These are phyloP conservation scores for Choloepus didactylus DNA, from an alignment of 2,797 vertebrate species.

Conservation along the genomic window DNA sequence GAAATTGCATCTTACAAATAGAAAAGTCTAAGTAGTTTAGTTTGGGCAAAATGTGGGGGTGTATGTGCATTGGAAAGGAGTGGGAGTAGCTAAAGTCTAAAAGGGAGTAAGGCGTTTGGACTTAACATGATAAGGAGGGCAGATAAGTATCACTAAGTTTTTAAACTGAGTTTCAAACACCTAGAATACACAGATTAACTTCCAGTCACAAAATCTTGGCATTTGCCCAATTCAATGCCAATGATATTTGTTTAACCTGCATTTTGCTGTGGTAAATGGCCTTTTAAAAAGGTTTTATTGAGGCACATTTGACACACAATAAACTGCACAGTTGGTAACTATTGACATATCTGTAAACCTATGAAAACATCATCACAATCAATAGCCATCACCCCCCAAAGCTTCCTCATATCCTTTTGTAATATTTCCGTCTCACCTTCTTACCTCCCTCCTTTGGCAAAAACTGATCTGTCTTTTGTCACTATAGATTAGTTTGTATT, in stretches of 20 bases:
- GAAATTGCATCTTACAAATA: accelerated
- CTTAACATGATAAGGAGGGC: neutral
- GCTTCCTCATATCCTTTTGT: neutral
- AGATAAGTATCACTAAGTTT: neutral
- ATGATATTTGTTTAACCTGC: neutral
- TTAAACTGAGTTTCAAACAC: neutral
- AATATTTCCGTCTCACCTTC: accelerated
- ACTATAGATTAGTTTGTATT: neutral
- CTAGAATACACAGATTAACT: accelerated
- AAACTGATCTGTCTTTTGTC: neutral
- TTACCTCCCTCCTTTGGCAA: neutral
- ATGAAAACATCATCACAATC: neutral
- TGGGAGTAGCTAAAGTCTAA: neutral
- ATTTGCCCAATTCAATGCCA: neutral
- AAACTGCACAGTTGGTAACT: neutral
- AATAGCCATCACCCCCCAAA: too few relatives aligned
- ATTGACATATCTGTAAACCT: neutral
- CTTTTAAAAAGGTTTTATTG: neutral
- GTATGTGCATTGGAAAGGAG: too few relatives aligned
- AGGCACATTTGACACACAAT: neutral
- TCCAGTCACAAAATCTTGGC: neutral
- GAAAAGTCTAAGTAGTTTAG: neutral
- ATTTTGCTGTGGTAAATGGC: neutral
- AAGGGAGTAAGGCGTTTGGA: neutral
- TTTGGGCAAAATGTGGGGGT: too few relatives aligned